Conservation (phyloP, 2,888 invertebrate species). For the Leuctra nigra region DNA sequence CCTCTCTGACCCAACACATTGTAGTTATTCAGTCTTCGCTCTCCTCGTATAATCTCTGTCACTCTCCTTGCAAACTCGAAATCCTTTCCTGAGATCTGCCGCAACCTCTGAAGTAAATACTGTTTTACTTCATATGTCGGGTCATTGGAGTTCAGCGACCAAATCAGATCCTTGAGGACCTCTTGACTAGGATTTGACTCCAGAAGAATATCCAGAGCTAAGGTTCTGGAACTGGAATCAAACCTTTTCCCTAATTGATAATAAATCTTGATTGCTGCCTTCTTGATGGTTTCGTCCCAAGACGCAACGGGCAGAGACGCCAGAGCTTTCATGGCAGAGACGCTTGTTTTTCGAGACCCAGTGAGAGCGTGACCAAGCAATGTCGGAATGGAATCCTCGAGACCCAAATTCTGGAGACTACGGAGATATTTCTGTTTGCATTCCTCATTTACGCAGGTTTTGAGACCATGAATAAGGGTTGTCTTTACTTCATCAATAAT, state of each 20-base stretch:
- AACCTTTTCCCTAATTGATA: conserved; percentile 52
- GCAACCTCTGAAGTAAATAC: conserved; percentile 54
- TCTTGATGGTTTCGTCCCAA: conserved; percentile 42
- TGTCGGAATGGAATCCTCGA: conserved; percentile 50
- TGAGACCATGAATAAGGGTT: conserved; percentile 39
- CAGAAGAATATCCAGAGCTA: conserved; percentile 64
- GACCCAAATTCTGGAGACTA: conserved; percentile 62
- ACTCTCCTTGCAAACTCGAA: conserved; percentile 40
- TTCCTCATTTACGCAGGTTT: conserved; percentile 47
- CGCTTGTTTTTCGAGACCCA: conserved; percentile 47
- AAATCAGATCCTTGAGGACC: conserved; percentile 47
- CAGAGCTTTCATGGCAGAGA: conserved; percentile 63
- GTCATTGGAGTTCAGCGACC: conserved; percentile 46
- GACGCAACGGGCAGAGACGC: conserved; percentile 44
- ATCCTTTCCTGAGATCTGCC: conserved; percentile 51
- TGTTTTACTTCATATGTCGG: conserved; percentile 57
- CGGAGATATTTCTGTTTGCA: conserved; percentile 57
- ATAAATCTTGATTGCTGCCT: conserved; percentile 48
- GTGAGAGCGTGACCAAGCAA: conserved; percentile 50
- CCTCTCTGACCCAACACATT: conserved; percentile 61
- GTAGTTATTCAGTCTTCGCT: conserved; percentile 55
- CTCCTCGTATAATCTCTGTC: conserved; percentile 38
- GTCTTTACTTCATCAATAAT: conserved; percentile 39
- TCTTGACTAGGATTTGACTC: conserved; percentile 49
- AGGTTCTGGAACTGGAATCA: conserved; percentile 62